Evolutionary conservation across 2,113 vertebrate genomes (phyloP).

Genomic region (Diphyllodes magnificus): DNA sequence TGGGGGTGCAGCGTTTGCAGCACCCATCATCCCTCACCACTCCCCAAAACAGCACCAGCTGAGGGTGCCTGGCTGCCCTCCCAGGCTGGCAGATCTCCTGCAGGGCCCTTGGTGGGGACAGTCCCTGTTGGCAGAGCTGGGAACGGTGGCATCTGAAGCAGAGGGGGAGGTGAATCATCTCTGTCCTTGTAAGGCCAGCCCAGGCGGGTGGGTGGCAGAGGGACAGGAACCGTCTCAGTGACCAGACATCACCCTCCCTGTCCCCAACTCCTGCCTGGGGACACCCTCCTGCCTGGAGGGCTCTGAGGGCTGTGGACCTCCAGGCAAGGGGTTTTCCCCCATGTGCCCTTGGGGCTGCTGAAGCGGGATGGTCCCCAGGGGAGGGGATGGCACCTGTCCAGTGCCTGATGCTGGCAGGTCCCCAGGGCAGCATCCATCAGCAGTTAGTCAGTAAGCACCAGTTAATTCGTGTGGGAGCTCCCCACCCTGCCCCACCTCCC

Average conservation of each 20-base stretch:
- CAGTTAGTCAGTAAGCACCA: background rate
- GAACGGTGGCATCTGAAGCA: background rate
- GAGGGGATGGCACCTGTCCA: background rate
- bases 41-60: background rate
- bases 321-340: background rate
- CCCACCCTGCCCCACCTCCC: background rate
- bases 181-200: background rate
- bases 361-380: background rate
- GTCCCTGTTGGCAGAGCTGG: background rate
- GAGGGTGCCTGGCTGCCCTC: background rate
- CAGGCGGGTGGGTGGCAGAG: background rate
- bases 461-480: background rate
- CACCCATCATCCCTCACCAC: accelerated
- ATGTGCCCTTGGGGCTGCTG: background rate
- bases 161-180: accelerated
- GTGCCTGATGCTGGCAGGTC: background rate
- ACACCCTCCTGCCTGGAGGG: background rate
- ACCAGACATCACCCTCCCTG: background rate
- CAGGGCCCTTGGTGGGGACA: background rate
- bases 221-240: background rate
- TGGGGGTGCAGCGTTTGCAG: background rate
- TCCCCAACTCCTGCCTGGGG: background rate
- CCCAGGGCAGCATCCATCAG: background rate
- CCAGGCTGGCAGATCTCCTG: background rate
- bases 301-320: background rate